Conservation (phyloP, 2,797 vertebrate genomes). For the Sorex maritimensis region DNA sequence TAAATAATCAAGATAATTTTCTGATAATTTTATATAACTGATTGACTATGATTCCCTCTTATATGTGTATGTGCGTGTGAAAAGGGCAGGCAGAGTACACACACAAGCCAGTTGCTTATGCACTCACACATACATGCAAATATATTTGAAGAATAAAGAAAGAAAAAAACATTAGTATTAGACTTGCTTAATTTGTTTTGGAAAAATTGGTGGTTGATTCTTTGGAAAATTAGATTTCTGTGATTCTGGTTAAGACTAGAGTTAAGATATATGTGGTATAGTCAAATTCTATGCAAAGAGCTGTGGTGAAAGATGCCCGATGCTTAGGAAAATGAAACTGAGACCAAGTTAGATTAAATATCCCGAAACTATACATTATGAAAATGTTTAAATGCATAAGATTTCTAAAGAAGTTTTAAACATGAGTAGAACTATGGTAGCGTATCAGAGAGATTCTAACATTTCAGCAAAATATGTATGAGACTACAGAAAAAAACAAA, state of each 20-base stretch:
- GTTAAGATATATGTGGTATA: background rate
- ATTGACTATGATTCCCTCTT: conserved; percentile 8
- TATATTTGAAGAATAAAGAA: background rate
- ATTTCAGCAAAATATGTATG: background rate
- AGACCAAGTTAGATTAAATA: background rate
- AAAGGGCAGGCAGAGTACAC: background rate
- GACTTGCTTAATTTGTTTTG: background rate
- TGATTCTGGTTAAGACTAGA: background rate
- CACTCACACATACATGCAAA: background rate
- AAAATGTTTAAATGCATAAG: background rate
- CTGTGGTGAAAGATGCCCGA: background rate
- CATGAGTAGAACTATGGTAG: background rate
- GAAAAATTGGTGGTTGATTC: background rate
- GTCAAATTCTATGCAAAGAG: background rate
- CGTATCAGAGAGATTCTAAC: background rate
- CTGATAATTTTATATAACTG: background rate
- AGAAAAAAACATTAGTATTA: background rate
- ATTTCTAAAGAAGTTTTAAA: background rate
- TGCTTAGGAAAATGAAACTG: background rate
- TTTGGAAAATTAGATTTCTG: background rate
- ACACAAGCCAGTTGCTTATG: background rate
- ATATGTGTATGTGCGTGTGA: background rate
- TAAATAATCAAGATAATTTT: background rate
- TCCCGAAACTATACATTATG: too few relatives aligned
- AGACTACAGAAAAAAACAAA: background rate